These are phyloP conservation scores for Neoaliturus tenellus DNA, from an alignment of 2,888 invertebrate species.

Conservation along the genomic window DNA sequence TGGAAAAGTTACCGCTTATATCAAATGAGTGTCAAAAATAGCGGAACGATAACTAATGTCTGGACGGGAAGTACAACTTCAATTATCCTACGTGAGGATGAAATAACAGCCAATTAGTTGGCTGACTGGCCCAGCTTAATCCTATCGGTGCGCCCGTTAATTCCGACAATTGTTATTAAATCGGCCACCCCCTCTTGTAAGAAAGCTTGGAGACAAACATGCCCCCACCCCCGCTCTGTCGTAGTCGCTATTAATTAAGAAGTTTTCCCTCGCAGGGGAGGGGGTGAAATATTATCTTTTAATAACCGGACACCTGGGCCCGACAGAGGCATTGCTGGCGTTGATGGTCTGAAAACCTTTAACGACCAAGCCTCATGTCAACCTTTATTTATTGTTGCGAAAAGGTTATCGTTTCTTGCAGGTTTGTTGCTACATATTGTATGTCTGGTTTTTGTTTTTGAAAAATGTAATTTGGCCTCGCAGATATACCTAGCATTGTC, in stretches of 20 bases:
- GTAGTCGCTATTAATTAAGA: slow-evolving; percentile 54
- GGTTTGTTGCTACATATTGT: neutral
- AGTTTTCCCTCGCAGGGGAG: slow-evolving; percentile 22
- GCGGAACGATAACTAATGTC: slow-evolving; percentile 37
- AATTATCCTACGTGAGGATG: slow-evolving; percentile 40
- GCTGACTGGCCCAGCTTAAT: slow-evolving; percentile 47
- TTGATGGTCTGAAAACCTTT: slow-evolving; percentile 21
- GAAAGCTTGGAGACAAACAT: slow-evolving; percentile 46
- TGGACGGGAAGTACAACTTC: slow-evolving; percentile 12
- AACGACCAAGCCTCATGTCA: neutral
- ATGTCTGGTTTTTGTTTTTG: neutral
- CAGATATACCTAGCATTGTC: too few relatives aligned
- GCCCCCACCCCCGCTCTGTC: neutral
- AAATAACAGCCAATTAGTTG: slow-evolving; percentile 47
- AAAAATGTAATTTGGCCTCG: too few relatives aligned
- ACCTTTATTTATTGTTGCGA: neutral
- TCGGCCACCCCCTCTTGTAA: neutral
- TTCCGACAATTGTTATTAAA: slow-evolving; percentile 56
- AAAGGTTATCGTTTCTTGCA: neutral
- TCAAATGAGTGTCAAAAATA: slow-evolving; percentile 45
- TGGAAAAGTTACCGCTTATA: slow-evolving; percentile 15
- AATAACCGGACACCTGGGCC: slow-evolving; percentile 58
- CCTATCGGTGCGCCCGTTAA: slow-evolving; percentile 51
- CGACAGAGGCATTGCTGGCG: slow-evolving; percentile 49
- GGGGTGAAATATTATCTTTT: slow-evolving; percentile 58